Conservation (phyloP, 2,888 invertebrate species). For the Ernsta delagoae region DNA sequence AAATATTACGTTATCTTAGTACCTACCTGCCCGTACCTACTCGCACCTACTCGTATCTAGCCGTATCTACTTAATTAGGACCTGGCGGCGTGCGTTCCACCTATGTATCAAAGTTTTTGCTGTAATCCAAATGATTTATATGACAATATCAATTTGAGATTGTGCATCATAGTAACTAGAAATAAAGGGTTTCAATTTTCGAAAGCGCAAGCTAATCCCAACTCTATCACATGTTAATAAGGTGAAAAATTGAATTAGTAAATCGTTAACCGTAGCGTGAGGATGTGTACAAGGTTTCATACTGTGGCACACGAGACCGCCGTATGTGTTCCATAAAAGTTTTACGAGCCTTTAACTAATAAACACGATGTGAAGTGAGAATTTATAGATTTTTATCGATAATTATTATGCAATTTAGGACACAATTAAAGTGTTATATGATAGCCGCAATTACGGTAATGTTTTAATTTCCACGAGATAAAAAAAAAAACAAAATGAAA, state of each 20-base stretch:
- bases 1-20: conserved; percentile 27
- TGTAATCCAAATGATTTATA: conserved; percentile 20
- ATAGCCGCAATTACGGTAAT: not conserved
- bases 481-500: no score
- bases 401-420: conserved; percentile 10
- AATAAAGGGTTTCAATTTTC: conserved; percentile 19
- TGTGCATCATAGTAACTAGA: conserved; percentile 14
- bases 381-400: conserved; percentile 32
- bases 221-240: not conserved
- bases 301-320: conserved; percentile 21
- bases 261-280: conserved; percentile 1
- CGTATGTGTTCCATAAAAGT: conserved; percentile 31
- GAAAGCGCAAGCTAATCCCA: not conserved
- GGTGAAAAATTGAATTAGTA: not conserved
- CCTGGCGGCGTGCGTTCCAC: not conserved
- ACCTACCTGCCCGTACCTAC: not conserved
- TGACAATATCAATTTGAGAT: conserved; percentile 32
- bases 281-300: conserved; percentile 23
- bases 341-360: conserved; percentile 37
- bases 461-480: not conserved
- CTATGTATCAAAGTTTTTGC: conserved; percentile 29
- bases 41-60: no score
- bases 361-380: conserved; percentile 35
- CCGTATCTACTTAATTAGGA: conserved; percentile 15
- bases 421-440: conserved; percentile 6